Evolutionary conservation across 2,797 vertebrate genomes (phyloP).

Genomic region (Tiaroga cobitis): DNA sequence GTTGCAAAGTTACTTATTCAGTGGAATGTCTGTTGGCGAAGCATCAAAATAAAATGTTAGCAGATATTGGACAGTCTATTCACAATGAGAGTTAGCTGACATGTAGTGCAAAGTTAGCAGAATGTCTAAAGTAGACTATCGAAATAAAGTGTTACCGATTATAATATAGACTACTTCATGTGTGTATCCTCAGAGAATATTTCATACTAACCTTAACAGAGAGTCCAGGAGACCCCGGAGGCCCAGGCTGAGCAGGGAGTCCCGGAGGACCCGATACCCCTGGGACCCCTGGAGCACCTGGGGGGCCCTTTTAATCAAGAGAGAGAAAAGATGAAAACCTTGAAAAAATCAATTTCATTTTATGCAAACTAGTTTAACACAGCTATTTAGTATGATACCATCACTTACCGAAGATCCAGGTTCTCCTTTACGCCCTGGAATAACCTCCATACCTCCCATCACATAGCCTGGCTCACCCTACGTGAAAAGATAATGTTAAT

Average conservation of each 20-base stretch:
- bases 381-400: not conserved
- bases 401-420: constrained; percentile 84
- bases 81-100: not conserved
- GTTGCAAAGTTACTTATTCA: not conserved
- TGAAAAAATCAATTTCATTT: not conserved
- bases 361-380: not conserved
- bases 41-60: not conserved
- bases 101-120: not conserved
- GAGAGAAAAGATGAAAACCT: not conserved
- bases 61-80: not conserved
- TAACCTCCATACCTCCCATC: constrained; percentile 80
- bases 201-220: constrained; percentile 82
- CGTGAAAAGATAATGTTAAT: not conserved
- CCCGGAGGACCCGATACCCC: constrained; percentile 84
- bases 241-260: constrained; percentile 78
- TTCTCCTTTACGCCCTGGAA: constrained; percentile 84
- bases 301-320: constrained; percentile 70
- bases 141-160: not conserved
- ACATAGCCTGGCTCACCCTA: constrained; percentile 91
- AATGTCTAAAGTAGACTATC: not conserved
- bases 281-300: constrained; percentile 78
- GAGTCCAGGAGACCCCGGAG: constrained; percentile 77
- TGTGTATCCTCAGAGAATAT: not conserved
- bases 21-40: not conserved
- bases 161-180: not conserved